Percentiles rank a stretch among this genome's conserved stretches.
phyloP scores from a whole-genome alignment of 2,888 invertebrate species.

The Spodoptera exigua region DNA sequence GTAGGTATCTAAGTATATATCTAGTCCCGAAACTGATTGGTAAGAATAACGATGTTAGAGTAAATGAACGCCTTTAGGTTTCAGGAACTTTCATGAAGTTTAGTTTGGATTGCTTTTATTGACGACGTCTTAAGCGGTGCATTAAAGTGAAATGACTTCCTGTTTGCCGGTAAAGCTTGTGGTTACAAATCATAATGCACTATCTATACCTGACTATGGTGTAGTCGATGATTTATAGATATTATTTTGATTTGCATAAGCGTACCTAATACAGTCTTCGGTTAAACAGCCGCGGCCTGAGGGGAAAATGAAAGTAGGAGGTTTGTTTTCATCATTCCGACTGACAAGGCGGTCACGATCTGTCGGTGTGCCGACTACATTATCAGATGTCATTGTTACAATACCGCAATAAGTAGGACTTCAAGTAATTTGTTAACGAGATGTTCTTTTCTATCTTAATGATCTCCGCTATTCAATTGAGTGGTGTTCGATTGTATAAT shows the following conservation, averaged over 20 bases:
- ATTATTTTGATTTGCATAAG: conserved; percentile 48
- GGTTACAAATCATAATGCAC: conserved; percentile 36
- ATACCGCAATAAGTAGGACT: not conserved
- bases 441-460: not conserved
- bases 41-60: too few species aligned
- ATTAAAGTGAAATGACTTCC: conserved; percentile 18
- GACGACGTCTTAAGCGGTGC: not conserved
- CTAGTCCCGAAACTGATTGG: too few species aligned
- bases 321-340: conserved; percentile 59
- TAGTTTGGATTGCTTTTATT: not conserved
- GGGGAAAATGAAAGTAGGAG: conserved; percentile 65
- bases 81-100: not conserved
- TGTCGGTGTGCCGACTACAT: conserved; percentile 59
- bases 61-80: too few species aligned
- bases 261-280: conserved; percentile 32
- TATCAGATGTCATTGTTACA: conserved; percentile 32
- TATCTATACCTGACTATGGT: not conserved
- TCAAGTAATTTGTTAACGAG: not conserved
- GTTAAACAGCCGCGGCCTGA: conserved; percentile 40
- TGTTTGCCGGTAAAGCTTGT: conserved; percentile 27
- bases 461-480: too few species aligned
- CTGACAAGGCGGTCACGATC: conserved; percentile 63
- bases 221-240: conserved; percentile 34
- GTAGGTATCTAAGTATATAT: too few species aligned
- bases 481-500: too few species aligned